Base-by-base conservation (phyloP, 2,888 invertebrate genomes). In the Zygothrica quintamaculata region DNA sequence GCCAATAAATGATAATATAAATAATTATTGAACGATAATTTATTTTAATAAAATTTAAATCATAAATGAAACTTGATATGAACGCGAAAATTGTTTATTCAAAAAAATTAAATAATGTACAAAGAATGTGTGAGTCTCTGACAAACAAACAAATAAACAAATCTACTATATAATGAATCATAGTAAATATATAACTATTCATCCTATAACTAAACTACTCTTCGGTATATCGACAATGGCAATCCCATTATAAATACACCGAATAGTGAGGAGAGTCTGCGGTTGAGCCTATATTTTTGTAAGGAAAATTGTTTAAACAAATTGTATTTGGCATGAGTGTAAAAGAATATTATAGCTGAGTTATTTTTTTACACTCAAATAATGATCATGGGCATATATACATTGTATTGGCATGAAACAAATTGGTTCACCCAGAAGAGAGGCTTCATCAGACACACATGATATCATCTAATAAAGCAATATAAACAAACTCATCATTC, bases 291-390 rank as follows among this genome's bases (percentile, higher is more conserved):
- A 51, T 75, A 75, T 73, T 75, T 75, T 73, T 75, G 40, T 71
- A 71, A 43, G 47, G 12, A 55, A 39, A 39, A 65, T 55, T 44
- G 42, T 46, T n/a, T 3, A 40, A 57, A 13, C 50, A 64, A 67
- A 66, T 29, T 70, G 80, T 44, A 67, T 74, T 79, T 80, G 65
- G 80, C 84, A 71, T 85, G 86, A 85, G 42, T 50, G 61, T 67
- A 29, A 67, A 68, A 58, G 74, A 42, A 44, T 52, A 59, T 62
- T 52, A 53, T 72, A 70, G 74, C 62, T 58, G 74, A 80, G 80
- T 55, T 80, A 80, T 80, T 80, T 80, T 80, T 80, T 43, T 86
- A 80, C 57, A 77, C 67, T 55, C 67, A 40, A 56, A 58, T 9
- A n/a, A 74, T 66, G 81, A 71, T 42, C 64, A 56, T 42, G 87